These are phyloP conservation scores for Drosophila ustulata DNA, from an alignment of 2,888 invertebrate species.

Conservation along the genomic window DNA sequence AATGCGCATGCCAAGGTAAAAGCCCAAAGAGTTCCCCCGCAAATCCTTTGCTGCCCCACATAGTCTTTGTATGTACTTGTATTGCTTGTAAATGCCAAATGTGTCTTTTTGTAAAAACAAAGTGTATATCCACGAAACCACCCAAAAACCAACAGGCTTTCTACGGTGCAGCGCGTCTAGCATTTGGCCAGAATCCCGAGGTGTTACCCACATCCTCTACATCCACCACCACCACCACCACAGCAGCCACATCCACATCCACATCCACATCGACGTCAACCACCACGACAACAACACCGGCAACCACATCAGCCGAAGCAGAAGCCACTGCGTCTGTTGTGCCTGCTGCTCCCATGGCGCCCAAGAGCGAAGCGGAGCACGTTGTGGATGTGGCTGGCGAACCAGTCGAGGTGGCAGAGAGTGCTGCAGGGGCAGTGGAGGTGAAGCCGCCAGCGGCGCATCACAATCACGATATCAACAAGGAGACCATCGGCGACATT, in stretches of 20 bases:
- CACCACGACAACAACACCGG: constrained; percentile 50
- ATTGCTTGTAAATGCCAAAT: constrained; percentile 65
- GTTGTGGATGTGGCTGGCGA: constrained; percentile 51
- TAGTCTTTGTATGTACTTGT: constrained; percentile 30
- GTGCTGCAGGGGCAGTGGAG: constrained; percentile 38
- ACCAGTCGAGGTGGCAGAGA: constrained; percentile 33
- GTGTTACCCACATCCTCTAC: constrained; percentile 82
- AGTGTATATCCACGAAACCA: constrained; percentile 78
- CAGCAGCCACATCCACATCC: constrained; percentile 66
- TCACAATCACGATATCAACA: constrained; percentile 73
- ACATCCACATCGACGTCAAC: constrained; percentile 58
- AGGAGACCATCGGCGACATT: constrained; percentile 78
- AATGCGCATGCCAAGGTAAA: constrained; percentile 68
- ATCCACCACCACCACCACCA: constrained; percentile 51
- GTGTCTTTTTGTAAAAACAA: constrained; percentile 68
- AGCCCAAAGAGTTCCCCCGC: background rate
- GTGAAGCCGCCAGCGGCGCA: constrained; percentile 47
- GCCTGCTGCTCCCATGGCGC: constrained; percentile 27
- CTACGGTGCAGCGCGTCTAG: constrained; percentile 88
- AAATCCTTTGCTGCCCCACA: constrained; percentile 14
- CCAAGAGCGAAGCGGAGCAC: constrained; percentile 25
- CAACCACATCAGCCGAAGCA: constrained; percentile 51
- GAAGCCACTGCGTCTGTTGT: constrained; percentile 41
- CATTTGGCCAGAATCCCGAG: constrained; percentile 86
- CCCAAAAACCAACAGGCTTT: constrained; percentile 86